Base-by-base conservation (phyloP, 2,113 vertebrate species). In the Nerophis ophidion region DNA sequence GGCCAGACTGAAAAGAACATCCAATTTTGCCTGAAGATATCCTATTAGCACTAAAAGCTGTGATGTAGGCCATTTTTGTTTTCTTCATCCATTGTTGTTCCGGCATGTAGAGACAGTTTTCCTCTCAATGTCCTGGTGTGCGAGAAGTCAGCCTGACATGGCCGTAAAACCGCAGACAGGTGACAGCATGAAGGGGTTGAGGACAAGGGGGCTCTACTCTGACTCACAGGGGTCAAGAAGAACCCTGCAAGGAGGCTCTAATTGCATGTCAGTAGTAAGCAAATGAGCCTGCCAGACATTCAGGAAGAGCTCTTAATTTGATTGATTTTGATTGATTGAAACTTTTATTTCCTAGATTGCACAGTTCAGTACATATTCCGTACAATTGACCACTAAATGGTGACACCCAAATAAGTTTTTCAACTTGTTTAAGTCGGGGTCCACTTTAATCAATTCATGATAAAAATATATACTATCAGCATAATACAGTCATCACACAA, bases 121-220 rank as follows among this genome's bases (percentile, higher is more conserved):
- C 26, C 26, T 26, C 26, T 26, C 26, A 26, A 26, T 44, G 54
- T 17, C 42, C 54, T 36, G 16, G 52, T 26, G 48, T 45, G 1
- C 0, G 17, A n/a, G 59, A 54, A 64, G 64, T 48, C 69, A 66
- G 53, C 50, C 48, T 63, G 52, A 69, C 48, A 3, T 46, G 66
- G 55, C 48, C 51, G 57, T 72, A 58, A 68, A 71, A 46, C 48
- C 47, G 26, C 48, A 73, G 63, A 70, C 58, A 48, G 57, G 49
- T 51, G 19, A 51, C 55, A 65, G 60, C 57, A 0, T 33, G 63
- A 16, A 11, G 48, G 56, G 48, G 69, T 59, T 73, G 65, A 1
- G 45, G 68, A 68, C 53, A 70, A 71, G 68, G 66, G 59, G 65
- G 73, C 79, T 77, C 76, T 76, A 53, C 71, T 78, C 74, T 81